phyloP scores from a whole-genome alignment of 1,140 invertebrate genomes.

The Glossosoma conforme region DNA sequence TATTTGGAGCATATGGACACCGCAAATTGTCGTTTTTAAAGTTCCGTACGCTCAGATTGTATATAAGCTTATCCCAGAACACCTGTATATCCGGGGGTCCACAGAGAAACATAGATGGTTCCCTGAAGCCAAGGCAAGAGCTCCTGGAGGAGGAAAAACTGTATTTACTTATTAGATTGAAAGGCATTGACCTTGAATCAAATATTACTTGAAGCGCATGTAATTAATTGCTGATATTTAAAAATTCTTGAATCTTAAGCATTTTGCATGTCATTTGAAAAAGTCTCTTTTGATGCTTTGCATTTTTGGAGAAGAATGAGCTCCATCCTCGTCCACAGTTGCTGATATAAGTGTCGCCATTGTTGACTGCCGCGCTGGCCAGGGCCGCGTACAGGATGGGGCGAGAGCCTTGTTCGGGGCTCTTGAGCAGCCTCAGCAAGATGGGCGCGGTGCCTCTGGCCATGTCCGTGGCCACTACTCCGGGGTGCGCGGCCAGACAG shows the following conservation, averaged over 20 bases:
- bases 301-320: conserved; percentile 44
- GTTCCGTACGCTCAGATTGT: too few relatives aligned
- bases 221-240: not conserved
- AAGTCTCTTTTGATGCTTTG: conserved; percentile 39
- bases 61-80: too few relatives aligned
- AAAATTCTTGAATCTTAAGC: conserved; percentile 22
- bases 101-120: too few relatives aligned
- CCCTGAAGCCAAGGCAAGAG: too few relatives aligned
- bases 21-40: too few relatives aligned
- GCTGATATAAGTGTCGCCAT: conserved; percentile 67
- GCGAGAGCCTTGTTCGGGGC: conserved; percentile 51
- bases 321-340: conserved; percentile 56
- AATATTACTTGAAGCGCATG: not conserved
- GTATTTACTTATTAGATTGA: too few relatives aligned
- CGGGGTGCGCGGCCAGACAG: conserved; percentile 78
- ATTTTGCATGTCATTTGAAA: conserved; percentile 45
- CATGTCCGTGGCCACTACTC: conserved; percentile 80
- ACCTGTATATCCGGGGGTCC: too few relatives aligned
- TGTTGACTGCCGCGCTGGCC: conserved; percentile 61
- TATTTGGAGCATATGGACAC: too few relatives aligned
- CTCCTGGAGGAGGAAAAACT: too few relatives aligned
- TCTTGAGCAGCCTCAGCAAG: not conserved
- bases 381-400: conserved; percentile 69
- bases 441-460: conserved; percentile 1
- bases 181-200: not conserved